Base-by-base conservation (phyloP, 2,888 invertebrate species). In the Napeogenes sylphis region DNA sequence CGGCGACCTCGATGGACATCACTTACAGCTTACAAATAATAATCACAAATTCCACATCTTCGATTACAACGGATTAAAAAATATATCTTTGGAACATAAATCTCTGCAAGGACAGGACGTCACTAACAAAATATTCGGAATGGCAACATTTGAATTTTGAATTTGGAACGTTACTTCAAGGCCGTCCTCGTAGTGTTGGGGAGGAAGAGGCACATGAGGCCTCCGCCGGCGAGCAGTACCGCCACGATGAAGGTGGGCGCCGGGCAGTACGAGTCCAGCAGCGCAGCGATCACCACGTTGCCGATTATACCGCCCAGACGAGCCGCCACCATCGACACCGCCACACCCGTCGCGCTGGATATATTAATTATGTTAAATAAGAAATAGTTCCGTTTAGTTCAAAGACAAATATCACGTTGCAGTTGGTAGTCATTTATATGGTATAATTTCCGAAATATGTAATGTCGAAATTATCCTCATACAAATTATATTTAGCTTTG, bases 221-320 rank as follows among this genome's bases (percentile, higher is more conserved):
- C 97, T 80, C 97, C 97, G 76, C 96, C 93, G 73, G 95, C 95
- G 69, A 98, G 92, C 68, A 98, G 92, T 42, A 92, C 93, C 70
- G 97, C 97, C 57, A 98, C 97, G 71, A 97, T 95, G 85, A 98
- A 96, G 71, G 98, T 97, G 59, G 98, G 98, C 68, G 97, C 95
- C 46, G 97, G 96, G 89, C 98, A 98, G 86, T 96, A 96, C 71
- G 94, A 91, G 87, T 97, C 97, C 71, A 98, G 91, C 61, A 98
- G 90, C 67, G 95, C 93, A 38, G 98, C 98, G 75, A 98, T 98
- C 64, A 97, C 95, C 73, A 97, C 93, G 85, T 96, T 96, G 61
- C 96, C 96, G 75, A 91, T 90, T 78, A 98, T 97, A 72, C 98
- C 97, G 70, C 97, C 98, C 66, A 98, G 91, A 63, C 98, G 93